Conservation (phyloP, 2,888 invertebrate genomes). For the Troglohyphantes excavatus region DNA sequence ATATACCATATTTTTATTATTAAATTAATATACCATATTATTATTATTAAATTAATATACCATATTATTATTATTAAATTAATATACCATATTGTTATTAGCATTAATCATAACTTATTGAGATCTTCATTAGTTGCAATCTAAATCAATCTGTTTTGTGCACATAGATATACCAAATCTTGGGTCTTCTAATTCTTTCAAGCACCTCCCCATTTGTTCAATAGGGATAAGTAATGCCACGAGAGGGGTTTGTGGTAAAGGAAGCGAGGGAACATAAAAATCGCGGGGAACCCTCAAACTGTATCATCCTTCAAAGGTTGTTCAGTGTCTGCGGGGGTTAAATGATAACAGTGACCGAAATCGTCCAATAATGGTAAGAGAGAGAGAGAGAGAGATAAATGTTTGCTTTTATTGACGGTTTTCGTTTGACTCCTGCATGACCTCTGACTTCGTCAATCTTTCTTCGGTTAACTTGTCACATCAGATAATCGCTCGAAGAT, state of each 20-base stretch:
- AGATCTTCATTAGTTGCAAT: too few species aligned
- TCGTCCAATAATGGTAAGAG: slow-evolving; percentile 37
- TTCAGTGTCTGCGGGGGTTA: slow-evolving; percentile 49
- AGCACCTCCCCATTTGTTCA: background rate
- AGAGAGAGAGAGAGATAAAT: slow-evolving; percentile 39
- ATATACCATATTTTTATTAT: too few species aligned
- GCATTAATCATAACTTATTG: too few species aligned
- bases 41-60: too few species aligned
- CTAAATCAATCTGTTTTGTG: too few species aligned
- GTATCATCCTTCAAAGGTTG: slow-evolving; percentile 53
- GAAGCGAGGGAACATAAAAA: background rate
- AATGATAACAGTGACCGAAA: slow-evolving; percentile 52
- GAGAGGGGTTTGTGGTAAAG: background rate
- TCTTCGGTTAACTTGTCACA: slow-evolving; percentile 45
- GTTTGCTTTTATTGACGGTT: slow-evolving; percentile 36
- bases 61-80: too few species aligned
- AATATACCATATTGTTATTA: too few species aligned
- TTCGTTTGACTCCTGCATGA: slow-evolving; percentile 43
- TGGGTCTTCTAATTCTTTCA: too few species aligned
- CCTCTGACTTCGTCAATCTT: slow-evolving; percentile 48
- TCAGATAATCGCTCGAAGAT: too few species aligned
- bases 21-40: too few species aligned
- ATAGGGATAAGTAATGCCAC: background rate
- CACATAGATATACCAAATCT: too few species aligned
- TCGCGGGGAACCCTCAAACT: background rate